Evolutionary conservation across 2,888 invertebrate species (phyloP).

Genomic region (Lepetodrilus schrolli): DNA sequence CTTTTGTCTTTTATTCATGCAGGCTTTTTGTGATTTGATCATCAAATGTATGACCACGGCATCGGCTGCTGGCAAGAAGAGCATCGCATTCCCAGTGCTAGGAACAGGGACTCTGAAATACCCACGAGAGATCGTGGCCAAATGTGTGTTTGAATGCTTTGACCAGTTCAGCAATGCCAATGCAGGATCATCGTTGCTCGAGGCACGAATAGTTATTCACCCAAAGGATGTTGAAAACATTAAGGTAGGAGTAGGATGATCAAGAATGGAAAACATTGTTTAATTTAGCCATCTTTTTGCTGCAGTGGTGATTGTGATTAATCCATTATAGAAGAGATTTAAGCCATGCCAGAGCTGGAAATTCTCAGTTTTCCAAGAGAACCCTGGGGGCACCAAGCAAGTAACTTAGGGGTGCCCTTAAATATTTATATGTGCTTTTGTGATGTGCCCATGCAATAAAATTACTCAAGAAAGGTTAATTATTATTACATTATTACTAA

Average conservation of each 20-base stretch:
- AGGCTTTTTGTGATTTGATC: constrained; percentile 29
- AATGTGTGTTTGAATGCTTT: constrained; percentile 47
- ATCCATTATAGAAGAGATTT: too few species aligned
- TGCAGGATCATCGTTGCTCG: constrained; percentile 30
- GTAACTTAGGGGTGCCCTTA: too few species aligned
- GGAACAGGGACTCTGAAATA: constrained; percentile 50
- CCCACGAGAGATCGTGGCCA: constrained; percentile 41
- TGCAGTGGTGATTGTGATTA: not conserved
- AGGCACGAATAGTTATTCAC: constrained; percentile 32
- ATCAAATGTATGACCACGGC: constrained; percentile 45
- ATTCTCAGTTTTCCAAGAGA: too few species aligned
- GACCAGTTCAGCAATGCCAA: constrained; percentile 40
- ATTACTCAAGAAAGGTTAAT: too few species aligned
- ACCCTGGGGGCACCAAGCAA: too few species aligned
- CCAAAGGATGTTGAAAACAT: constrained; percentile 30
- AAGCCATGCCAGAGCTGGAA: too few species aligned
- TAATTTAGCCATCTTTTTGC: not conserved
- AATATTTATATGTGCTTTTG: too few species aligned
- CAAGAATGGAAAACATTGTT: not conserved
- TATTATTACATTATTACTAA: too few species aligned
- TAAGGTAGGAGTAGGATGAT: not conserved
- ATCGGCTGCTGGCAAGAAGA: constrained; percentile 30
- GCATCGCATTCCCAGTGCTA: constrained; percentile 57
- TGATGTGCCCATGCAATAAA: too few species aligned
- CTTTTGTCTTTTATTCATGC: not conserved